Base-by-base conservation (phyloP, 2,888 invertebrate species). In the Germaria angustata region DNA sequence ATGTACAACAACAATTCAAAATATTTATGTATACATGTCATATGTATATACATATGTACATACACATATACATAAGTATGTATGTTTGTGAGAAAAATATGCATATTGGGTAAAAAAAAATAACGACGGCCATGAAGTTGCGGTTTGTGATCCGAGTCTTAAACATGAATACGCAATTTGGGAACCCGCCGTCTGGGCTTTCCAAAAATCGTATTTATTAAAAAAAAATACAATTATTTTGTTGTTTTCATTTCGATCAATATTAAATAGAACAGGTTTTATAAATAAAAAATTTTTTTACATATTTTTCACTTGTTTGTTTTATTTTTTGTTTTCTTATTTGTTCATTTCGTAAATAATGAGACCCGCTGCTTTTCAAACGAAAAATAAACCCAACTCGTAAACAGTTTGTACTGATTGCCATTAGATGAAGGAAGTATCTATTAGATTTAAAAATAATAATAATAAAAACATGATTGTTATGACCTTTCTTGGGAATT, bases 371-470 rank as follows among this genome's bases (percentile, higher is more conserved):
- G 15, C 9, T 55, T 20, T 13, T 24, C 5, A 6, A 51, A 53
- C 7, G 8, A 20, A 34, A 39, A 46, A 22, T 39, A 55, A 17
- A 11, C 8, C 22, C 8, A 24, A 59, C 2, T 36, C 36, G 24
- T 36, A 59, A 69, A 55, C 46, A 71, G 28, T 41, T 53, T 73
- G 51, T 73, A 5, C 9, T 15, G 36, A 51, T 41, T 32, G 3
- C n/a, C 15, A 41, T 63, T 63, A 41, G 46, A 46, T 59, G 59
- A 59, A 72, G 59, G 49, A 59, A 59, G 46, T 72, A 13, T n/a
- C n/a, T n/a, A n/a, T 13, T 13, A 39, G 8, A 49, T 63, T 34
- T 55, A n/a, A 22, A 22, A 39, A n/a, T n/a, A n/a, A 20, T 5
- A 13, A 20, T 39, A 55, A n/a, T 57, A 13, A 15, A 34, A 53